These are phyloP conservation scores for Hippoglossus stenolepis DNA, from an alignment of 2,113 vertebrate genomes.

Conservation along the genomic window DNA sequence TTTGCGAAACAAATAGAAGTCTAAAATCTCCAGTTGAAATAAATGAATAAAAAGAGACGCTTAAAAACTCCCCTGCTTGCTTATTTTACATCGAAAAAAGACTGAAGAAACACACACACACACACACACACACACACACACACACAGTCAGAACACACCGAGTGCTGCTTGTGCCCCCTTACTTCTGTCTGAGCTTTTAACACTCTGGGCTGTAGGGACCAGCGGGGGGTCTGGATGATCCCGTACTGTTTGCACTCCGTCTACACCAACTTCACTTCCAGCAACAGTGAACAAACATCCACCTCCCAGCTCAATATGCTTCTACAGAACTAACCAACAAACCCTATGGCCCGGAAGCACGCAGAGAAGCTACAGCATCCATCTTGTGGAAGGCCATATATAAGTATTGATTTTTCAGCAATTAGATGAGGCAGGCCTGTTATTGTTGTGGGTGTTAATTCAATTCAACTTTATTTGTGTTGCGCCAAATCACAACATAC, in stretches of 20 bases:
- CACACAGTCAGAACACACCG: background rate
- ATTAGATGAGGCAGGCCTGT: background rate
- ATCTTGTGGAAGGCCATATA: background rate
- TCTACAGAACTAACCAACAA: slow-evolving; percentile 25
- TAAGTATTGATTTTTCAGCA: background rate
- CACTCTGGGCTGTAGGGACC: no score
- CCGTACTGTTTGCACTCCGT: slow-evolving; percentile 49
- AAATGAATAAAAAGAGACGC: background rate
- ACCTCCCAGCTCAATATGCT: slow-evolving; percentile 46
- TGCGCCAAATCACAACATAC: no score
- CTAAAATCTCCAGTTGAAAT: no score
- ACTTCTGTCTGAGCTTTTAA: no score
- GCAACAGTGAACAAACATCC: slow-evolving; percentile 48
- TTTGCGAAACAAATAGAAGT: no score
- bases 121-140: background rate
- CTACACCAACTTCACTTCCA: slow-evolving; percentile 28
- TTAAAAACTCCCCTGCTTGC: no score
- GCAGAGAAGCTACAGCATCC: background rate
- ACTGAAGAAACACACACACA: background rate
- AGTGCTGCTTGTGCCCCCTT: no score
- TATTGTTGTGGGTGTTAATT: background rate
- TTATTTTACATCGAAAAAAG: background rate
- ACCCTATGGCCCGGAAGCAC: slow-evolving; percentile 12
- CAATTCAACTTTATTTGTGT: no score
- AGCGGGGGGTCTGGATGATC: no score